A percentile compares a stretch with the other conserved stretches of the same genome.
Conservation (phyloP, 2,888 invertebrate species). For the Habroteleia sp. region DNA sequence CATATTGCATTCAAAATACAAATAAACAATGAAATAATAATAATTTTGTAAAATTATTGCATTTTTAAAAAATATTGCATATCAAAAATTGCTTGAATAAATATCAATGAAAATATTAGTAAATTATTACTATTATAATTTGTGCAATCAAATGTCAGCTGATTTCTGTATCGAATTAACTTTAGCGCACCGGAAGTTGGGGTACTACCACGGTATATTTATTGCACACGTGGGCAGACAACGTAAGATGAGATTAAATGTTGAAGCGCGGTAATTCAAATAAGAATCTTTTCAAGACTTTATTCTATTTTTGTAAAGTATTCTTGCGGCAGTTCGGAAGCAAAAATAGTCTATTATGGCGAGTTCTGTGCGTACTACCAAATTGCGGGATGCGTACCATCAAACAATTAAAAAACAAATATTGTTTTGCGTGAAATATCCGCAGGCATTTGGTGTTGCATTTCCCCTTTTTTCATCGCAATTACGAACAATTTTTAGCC, state of each 20-base stretch:
- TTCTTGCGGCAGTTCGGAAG: not conserved
- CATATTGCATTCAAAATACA: no score
- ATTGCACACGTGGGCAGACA: constrained; percentile 51
- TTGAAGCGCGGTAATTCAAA: constrained; percentile 22
- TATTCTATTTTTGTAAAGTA: constrained; percentile 27
- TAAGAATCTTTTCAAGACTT: constrained; percentile 27
- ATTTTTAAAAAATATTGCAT: no score
- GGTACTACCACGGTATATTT: constrained; percentile 29
- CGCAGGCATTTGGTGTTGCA: not conserved
- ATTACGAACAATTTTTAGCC: constrained; percentile 55
- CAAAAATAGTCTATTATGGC: constrained; percentile 16
- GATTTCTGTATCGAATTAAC: constrained; percentile 4
- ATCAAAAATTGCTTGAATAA: no score
- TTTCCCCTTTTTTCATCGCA: constrained; percentile 8
- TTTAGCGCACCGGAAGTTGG: constrained; percentile 30
- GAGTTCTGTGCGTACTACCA: not conserved
- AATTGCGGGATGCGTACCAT: no score
- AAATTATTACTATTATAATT: no score
- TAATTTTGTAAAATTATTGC: no score
- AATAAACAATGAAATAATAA: no score
- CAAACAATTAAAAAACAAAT: constrained; percentile 23
- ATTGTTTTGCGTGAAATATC: constrained; percentile 19
- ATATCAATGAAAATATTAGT: no score
- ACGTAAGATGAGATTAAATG: constrained; percentile 44
- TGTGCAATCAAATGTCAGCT: not conserved